A percentile compares a stretch with the other conserved stretches of the same genome.
These are phyloP conservation scores for Idaea biselata DNA, from an alignment of 2,888 invertebrate species.

Conservation along the genomic window DNA sequence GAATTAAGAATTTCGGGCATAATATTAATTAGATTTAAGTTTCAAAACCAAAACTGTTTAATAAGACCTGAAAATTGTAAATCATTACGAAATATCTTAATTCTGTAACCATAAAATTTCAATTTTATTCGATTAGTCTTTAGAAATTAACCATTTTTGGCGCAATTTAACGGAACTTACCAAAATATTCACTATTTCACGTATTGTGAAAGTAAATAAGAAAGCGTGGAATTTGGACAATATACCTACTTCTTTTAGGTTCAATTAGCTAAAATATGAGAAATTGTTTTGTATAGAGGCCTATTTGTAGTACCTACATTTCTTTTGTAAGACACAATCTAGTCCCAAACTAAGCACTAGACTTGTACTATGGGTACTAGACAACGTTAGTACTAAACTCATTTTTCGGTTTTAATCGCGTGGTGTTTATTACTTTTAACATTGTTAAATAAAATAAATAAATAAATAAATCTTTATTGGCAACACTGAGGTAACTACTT, in stretches of 20 bases:
- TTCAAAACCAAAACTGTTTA: no score
- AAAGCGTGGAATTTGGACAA: background rate
- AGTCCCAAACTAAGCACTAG: no score
- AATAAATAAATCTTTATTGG: no score
- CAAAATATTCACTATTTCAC: background rate
- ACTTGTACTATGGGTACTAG: no score
- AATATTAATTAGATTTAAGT: no score
- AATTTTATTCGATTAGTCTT: background rate
- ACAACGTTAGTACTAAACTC: no score
- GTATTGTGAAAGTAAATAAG: background rate
- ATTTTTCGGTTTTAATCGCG: no score
- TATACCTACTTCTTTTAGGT: slow-evolving; percentile 7
- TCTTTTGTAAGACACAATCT: no score
- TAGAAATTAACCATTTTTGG: background rate
- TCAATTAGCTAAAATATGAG: background rate
- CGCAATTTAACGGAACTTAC: background rate
- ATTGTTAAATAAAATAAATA: no score
- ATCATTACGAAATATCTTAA: background rate
- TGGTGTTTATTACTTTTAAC: no score
- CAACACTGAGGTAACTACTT: no score
- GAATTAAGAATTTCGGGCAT: no score
- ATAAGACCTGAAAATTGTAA: background rate
- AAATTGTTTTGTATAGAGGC: background rate
- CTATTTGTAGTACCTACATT: background rate
- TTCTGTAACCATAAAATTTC: background rate